Base-by-base conservation (phyloP, 2,888 invertebrate species). In the Xylota sylvarum region DNA sequence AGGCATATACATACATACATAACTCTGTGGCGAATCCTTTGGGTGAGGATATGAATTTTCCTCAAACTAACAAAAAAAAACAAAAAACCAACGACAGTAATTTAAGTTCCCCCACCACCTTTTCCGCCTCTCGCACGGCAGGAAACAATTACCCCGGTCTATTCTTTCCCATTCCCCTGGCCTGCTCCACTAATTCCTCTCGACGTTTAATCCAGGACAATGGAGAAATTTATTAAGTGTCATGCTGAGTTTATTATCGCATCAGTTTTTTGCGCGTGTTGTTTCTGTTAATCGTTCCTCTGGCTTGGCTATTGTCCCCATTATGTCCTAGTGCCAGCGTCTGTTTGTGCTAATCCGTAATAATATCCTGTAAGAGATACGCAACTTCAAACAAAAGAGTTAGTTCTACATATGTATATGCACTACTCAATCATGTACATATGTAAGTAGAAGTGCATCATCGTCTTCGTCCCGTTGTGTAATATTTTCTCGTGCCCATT, bases 181-280 rank as follows among this genome's bases (percentile, higher is more conserved):
- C 56, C 65, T 43, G 64, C 70, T 74, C 40, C 62, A 74, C 73
- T 84, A 84, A 79, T 74, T 80, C 74, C 52, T 76, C 76, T 76
- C 69, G 80, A 80, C 76, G 55, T 70, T 80, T 80, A 76, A 85
- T 85, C 85, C 80, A 65, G 80, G 80, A 80, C 85, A 85, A 80
- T 80, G 70, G 48, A 32, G 48, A 62, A 76, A 85, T 72, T 85
- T 85, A 80, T 85, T 76, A 85, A 85, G 85, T 80, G 85, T 85
- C 85, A 76, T 80, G 76, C 58, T 65, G 74, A 79, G 74, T 85
- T 85, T 76, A 80, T 76, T 80, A 76, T 76, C 74, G 46, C 84
- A 80, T 74, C 74, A 67, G 17, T 43, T 52, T 78, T 58, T 30
- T 37, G 19, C 0, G 17, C 48, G 40, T 50, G 84, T 80, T 84